Conservation (phyloP, 2,888 invertebrate genomes). For the Hypsopygia costalis region DNA sequence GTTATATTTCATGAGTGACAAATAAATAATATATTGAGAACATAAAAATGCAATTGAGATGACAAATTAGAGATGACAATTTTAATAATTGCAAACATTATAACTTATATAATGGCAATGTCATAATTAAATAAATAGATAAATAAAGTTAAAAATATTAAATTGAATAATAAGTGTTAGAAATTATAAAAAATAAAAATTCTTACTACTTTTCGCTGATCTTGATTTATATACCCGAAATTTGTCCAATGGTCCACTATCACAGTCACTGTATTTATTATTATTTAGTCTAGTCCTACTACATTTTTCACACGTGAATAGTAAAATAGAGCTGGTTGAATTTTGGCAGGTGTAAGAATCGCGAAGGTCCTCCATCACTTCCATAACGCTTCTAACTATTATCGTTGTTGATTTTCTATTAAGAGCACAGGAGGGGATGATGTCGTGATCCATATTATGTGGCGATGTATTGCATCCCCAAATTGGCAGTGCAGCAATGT, state of each 20-base stretch:
- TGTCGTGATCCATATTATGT: slow-evolving; percentile 62
- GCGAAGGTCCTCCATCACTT: slow-evolving; percentile 37
- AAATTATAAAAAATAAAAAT: slow-evolving; percentile 23
- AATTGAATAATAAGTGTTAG: too few relatives aligned
- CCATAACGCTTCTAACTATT: slow-evolving; percentile 64
- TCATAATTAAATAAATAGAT: too few relatives aligned
- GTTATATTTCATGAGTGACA: too few relatives aligned
- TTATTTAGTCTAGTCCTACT: slow-evolving; percentile 65
- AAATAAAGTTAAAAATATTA: too few relatives aligned
- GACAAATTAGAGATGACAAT: too few relatives aligned
- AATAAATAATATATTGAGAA: too few relatives aligned
- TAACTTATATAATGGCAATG: too few relatives aligned
- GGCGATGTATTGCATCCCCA: slow-evolving; percentile 64
- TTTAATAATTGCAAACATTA: too few relatives aligned
- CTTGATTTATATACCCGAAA: slow-evolving; percentile 58
- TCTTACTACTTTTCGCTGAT: slow-evolving; percentile 70
- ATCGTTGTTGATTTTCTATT: slow-evolving; percentile 60
- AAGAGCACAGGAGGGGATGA: slow-evolving; percentile 61
- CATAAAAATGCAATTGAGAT: too few relatives aligned
- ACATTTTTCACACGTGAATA: slow-evolving; percentile 63
- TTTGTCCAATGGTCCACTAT: slow-evolving; percentile 64
- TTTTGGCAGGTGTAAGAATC: slow-evolving; percentile 31
- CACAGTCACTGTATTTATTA: slow-evolving; percentile 71
- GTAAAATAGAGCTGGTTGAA: slow-evolving; percentile 31
- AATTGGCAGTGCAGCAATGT: slow-evolving; percentile 48